Evolutionary conservation across 92 coral and sea anemone species (phyloP), one percentile per base, ranked within the genome.

Genomic region (Parazoanthus darwini): DNA sequence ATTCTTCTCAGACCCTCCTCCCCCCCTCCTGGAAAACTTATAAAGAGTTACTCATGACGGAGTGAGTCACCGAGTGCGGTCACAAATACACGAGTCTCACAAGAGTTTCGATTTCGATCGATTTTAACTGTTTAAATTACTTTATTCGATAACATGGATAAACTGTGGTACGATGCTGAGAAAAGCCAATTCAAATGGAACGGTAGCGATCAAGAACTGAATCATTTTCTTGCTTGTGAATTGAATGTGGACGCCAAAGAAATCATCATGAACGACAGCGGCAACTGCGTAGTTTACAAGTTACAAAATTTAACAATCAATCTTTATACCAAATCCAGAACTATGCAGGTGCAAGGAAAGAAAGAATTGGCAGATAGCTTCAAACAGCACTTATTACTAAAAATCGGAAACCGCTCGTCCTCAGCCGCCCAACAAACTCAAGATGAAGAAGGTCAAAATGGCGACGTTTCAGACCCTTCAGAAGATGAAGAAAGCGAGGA

Each of bases 341-440:
- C 88, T 63, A 46, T 85, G 63, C 79, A 85, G 51, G 88, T 85
- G 42, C 78, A 85, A 65, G 88, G 88, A 25, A 85, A 85, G 78
- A 79, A 48, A 51, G 82, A 79, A 51, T 42, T 51, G 82, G 67
- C 82, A 8, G 82, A 79, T 54, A 79, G 36, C 50, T 79, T 79
- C 82, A 48, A 25, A 79, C 36, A 79, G 67, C 82, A 79, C 26
- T 37, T 79, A 48, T 79, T 79, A 44, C 82, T 79, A 29, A 79
- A 79, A 79, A 79, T 79, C 50, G 82, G 51, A 23, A 79, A 48
- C 70, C 70, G 70, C 67, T 48, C 82, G 67, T 48, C 82, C 37
- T 48, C 82, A 79, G 66, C 67, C 37, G 67, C 50, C 66, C 82
- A 79, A 79, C 66, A 33, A 48, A 51, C 22, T 7, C 63, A 79